Evolutionary conservation across 2,888 invertebrate genomes (phyloP).

Genomic region (Argyresthia albistria): DNA sequence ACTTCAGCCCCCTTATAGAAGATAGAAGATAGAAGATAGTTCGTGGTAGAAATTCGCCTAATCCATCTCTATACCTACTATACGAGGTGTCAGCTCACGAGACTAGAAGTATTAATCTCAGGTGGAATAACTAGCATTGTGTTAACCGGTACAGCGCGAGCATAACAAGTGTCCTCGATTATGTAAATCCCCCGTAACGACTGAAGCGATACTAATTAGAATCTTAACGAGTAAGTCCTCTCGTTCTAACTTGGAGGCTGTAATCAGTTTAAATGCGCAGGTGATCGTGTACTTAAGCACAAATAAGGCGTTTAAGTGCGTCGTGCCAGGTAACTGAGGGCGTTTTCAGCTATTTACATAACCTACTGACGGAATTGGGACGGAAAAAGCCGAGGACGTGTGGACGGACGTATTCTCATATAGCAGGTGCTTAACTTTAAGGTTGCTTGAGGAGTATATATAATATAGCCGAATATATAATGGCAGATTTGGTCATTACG

Average conservation of each 20-base stretch:
- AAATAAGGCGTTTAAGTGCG: constrained; percentile 58
- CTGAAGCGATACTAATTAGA: constrained; percentile 32
- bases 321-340: constrained; percentile 34
- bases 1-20: too few relatives aligned
- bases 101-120: not conserved
- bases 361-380: not conserved
- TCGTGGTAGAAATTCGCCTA: too few relatives aligned
- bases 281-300: constrained; percentile 56
- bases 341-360: constrained; percentile 58
- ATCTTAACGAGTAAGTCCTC: constrained; percentile 32
- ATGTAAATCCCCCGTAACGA: constrained; percentile 10
- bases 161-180: constrained; percentile 6
- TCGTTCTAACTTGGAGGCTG: constrained; percentile 21
- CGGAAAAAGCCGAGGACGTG: not conserved
- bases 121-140: constrained; percentile 1
- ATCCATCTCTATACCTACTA: too few relatives aligned
- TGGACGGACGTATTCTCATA: not conserved
- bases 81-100: too few relatives aligned
- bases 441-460: too few relatives aligned
- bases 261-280: constrained; percentile 55
- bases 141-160: not conserved
- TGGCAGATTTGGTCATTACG: too few relatives aligned
- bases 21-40: too few relatives aligned
- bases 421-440: too few relatives aligned
- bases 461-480: too few relatives aligned